These are phyloP conservation scores for Lasiommata megera DNA, from an alignment of 2,888 invertebrate species.

Conservation along the genomic window DNA sequence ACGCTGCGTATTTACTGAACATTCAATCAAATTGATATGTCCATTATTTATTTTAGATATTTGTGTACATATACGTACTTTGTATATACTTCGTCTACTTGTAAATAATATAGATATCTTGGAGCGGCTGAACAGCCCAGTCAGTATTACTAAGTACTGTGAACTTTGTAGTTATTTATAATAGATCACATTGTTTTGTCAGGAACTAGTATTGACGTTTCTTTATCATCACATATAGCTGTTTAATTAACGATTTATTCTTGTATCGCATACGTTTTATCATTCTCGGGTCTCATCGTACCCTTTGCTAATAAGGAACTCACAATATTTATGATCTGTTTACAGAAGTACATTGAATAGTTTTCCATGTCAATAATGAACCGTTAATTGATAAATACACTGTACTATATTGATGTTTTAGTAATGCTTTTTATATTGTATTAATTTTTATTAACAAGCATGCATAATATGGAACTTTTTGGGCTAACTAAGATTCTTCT, in stretches of 20 bases:
- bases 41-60: slow-evolving; percentile 75
- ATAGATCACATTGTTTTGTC: slow-evolving; percentile 21
- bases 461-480: slow-evolving; percentile 21
- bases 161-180: slow-evolving; percentile 29
- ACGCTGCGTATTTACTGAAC: slow-evolving; percentile 56
- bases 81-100: slow-evolving; percentile 65
- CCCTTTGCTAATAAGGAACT: slow-evolving; percentile 11
- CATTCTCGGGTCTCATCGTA: slow-evolving; percentile 30
- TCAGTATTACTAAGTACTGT: slow-evolving; percentile 72
- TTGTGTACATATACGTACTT: slow-evolving; percentile 68
- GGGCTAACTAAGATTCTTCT: slow-evolving; percentile 47
- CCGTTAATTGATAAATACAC: slow-evolving; percentile 33
- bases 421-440: slow-evolving; percentile 31
- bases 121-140: slow-evolving; percentile 54
- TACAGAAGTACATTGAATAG: slow-evolving; percentile 19
- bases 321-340: slow-evolving; percentile 17
- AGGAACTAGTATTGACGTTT: not conserved
- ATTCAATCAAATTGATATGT: slow-evolving; percentile 77
- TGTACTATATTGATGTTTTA: slow-evolving; percentile 36
- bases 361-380: slow-evolving; percentile 31
- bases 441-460: slow-evolving; percentile 27
- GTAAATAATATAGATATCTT: slow-evolving; percentile 62
- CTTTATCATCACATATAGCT: slow-evolving; percentile 26
- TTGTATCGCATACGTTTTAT: slow-evolving; percentile 30
- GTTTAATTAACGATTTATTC: slow-evolving; percentile 24